These are phyloP conservation scores for Holothuria glaberrima DNA, from an alignment of 35 echinoderm and acorn worm species.

Conservation along the genomic window DNA sequence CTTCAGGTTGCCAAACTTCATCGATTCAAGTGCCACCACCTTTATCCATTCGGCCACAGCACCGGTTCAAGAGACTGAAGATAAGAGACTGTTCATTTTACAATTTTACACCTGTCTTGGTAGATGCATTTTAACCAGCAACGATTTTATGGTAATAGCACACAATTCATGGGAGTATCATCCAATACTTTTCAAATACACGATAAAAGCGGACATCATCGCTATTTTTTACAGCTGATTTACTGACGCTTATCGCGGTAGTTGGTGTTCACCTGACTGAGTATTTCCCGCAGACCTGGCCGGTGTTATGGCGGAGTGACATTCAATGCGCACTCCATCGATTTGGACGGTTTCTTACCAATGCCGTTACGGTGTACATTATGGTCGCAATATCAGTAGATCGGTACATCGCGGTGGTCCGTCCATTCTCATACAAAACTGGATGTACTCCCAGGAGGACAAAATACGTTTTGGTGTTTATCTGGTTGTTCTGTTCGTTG, in stretches of 20 bases:
- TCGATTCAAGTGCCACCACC: too few species aligned
- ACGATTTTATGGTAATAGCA: too few species aligned
- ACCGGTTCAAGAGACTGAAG: too few species aligned
- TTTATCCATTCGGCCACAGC: too few species aligned
- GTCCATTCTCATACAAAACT: neutral
- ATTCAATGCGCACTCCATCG: constrained; percentile 60
- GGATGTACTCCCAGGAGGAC: neutral
- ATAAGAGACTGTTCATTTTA: too few species aligned
- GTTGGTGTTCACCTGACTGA: constrained; percentile 53
- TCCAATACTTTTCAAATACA: neutral
- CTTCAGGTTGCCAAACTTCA: too few species aligned
- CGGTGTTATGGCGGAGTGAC: constrained; percentile 47
- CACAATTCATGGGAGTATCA: too few species aligned
- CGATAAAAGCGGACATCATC: neutral
- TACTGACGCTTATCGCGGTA: constrained; percentile 35
- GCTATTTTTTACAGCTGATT: constrained; percentile 46
- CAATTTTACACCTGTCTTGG: too few species aligned
- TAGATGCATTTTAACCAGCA: too few species aligned
- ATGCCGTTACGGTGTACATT: constrained; percentile 51
- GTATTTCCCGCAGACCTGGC: constrained; percentile 46
- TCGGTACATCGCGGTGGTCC: constrained; percentile 11
- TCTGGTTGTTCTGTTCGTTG: neutral
- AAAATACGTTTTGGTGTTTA: neutral
- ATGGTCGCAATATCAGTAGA: constrained; percentile 68
- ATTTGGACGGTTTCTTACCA: constrained; percentile 49